phyloP scores from a whole-genome alignment of 23 tunicate species.

The Pegea sp. region DNA sequence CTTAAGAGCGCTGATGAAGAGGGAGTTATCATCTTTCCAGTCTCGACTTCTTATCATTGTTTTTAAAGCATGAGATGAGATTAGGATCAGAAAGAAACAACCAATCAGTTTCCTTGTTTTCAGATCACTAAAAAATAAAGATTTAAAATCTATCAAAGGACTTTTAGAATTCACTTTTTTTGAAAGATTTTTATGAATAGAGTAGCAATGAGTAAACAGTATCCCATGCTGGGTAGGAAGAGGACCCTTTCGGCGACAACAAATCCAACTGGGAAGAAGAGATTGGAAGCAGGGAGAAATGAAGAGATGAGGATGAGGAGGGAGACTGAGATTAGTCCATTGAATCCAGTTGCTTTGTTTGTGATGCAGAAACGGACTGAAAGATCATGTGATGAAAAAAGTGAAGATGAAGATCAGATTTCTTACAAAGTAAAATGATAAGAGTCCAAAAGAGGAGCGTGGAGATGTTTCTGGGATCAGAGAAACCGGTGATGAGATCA shows the following conservation, averaged over 20 bases:
- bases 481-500: slow-evolving; percentile 13
- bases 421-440: slow-evolving; percentile 12
- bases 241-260: slow-evolving; percentile 89
- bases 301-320: slow-evolving; percentile 32
- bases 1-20: slow-evolving; percentile 73
- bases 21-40: slow-evolving; percentile 28
- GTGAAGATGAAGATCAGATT: no score
- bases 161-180: slow-evolving; percentile 5
- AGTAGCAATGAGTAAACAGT: slow-evolving; percentile 35
- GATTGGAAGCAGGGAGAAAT: slow-evolving; percentile 91
- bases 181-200: slow-evolving; percentile 16
- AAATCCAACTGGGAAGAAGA: slow-evolving; percentile 82
- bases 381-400: no score
- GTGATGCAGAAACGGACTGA: no score
- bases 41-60: slow-evolving; percentile 29
- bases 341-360: no score
- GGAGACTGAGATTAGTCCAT: no score
- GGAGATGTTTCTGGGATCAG: slow-evolving; percentile 34
- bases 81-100: neutral
- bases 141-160: neutral
- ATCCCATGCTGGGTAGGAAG: slow-evolving; percentile 76
- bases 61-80: slow-evolving; percentile 13
- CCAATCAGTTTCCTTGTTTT: neutral
- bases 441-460: slow-evolving; percentile 31
- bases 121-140: neutral